Evolutionary conservation across 64 coral and sea anemone species (phyloP).

Genomic region (Orbicella faveolata): DNA sequence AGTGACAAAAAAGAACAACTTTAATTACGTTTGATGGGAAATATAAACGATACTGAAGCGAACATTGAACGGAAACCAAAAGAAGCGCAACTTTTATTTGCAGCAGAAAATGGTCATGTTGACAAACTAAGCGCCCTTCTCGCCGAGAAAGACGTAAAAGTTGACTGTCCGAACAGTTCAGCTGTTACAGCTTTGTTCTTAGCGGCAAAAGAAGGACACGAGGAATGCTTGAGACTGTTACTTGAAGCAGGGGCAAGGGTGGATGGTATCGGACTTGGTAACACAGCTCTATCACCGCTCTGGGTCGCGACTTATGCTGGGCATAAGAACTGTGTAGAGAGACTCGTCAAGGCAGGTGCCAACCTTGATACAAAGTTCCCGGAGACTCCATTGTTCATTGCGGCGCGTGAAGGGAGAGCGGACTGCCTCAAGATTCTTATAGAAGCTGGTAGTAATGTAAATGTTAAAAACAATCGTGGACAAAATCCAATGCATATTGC

Average conservation of each 20-base stretch:
- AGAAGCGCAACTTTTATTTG: slow-evolving; percentile 73
- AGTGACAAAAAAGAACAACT: not conserved
- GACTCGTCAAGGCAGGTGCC: slow-evolving; percentile 73
- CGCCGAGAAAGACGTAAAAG: slow-evolving; percentile 37
- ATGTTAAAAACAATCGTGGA: slow-evolving; percentile 63
- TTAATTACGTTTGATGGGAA: slow-evolving; percentile 63
- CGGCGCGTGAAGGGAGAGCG: slow-evolving; percentile 69
- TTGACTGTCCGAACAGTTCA: slow-evolving; percentile 82
- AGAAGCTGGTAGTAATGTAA: slow-evolving; percentile 70
- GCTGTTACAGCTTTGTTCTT: slow-evolving; percentile 83
- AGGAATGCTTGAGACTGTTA: slow-evolving; percentile 62
- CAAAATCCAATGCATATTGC: slow-evolving; percentile 83
- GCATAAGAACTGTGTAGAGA: slow-evolving; percentile 68
- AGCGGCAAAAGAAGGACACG: slow-evolving; percentile 87
- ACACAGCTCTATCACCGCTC: slow-evolving; percentile 72
- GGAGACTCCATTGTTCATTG: slow-evolving; percentile 79
- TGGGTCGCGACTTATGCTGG: slow-evolving; percentile 88
- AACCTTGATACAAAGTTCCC: slow-evolving; percentile 81
- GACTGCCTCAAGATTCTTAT: slow-evolving; percentile 82
- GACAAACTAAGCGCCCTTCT: slow-evolving; percentile 57
- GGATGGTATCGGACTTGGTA: slow-evolving; percentile 70
- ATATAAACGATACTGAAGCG: slow-evolving; percentile 60
- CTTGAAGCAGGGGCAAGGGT: slow-evolving; percentile 80
- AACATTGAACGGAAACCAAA: slow-evolving; percentile 57
- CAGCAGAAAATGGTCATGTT: slow-evolving; percentile 70